Evolutionary conservation across 2,888 invertebrate genomes (phyloP).

Genomic region (Heteromurus nitidus): DNA sequence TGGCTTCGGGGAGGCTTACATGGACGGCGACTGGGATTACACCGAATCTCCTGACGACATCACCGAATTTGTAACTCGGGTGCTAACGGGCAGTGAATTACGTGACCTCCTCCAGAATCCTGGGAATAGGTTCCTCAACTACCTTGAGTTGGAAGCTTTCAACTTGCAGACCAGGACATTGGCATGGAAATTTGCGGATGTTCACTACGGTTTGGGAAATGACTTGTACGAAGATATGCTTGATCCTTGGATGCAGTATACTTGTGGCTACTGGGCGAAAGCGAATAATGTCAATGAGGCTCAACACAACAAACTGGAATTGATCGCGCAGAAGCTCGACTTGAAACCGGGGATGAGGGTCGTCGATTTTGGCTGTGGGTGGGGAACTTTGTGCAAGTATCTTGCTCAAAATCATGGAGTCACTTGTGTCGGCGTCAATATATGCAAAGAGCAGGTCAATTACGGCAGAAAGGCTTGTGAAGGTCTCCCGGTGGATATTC

Average conservation of each 20-base stretch:
- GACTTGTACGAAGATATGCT: background rate
- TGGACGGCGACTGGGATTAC: constrained; percentile 3
- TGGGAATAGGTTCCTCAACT: constrained; percentile 30
- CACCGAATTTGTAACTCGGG: background rate
- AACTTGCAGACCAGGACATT: constrained; percentile 36
- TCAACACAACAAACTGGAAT: background rate
- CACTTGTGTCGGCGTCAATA: background rate
- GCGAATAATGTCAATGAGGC: background rate
- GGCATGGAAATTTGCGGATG: constrained; percentile 40
- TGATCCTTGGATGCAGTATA: background rate
- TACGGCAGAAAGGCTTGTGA: constrained; percentile 7
- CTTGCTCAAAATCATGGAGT: constrained; percentile 1
- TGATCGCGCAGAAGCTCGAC: background rate
- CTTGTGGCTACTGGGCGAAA: background rate
- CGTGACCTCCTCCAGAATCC: background rate
- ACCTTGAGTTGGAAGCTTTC: constrained; percentile 38
- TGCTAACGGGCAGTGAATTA: background rate
- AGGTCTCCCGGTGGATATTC: constrained; percentile 34
- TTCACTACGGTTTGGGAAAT: constrained; percentile 33
- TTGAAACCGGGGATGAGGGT: constrained; percentile 6
- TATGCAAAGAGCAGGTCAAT: background rate
- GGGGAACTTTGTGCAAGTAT: constrained; percentile 2
- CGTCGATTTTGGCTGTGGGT: background rate
- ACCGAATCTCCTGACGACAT: background rate
- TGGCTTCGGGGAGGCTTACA: background rate